These are phyloP conservation scores for Xenops minutus DNA, from an alignment of 2,797 vertebrate species.

Conservation along the genomic window DNA sequence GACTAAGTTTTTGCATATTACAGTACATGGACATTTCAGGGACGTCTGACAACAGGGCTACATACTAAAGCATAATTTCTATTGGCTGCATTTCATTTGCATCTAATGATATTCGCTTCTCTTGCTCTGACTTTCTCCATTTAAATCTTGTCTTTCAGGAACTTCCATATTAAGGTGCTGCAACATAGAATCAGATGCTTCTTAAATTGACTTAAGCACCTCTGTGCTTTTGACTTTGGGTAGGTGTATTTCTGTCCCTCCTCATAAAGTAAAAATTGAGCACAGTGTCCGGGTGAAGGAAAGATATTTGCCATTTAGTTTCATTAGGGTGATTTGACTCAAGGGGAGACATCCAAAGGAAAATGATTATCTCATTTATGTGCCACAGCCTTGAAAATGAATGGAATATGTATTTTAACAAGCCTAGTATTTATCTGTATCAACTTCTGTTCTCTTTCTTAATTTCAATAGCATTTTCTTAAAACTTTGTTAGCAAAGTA, in stretches of 20 bases:
- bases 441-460: neutral
- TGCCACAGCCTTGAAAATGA: neutral
- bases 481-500: neutral
- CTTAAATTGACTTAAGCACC: slow-evolving; percentile 44
- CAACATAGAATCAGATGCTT: neutral
- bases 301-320: slow-evolving; percentile 8
- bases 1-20: neutral
- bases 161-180: neutral
- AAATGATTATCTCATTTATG: slow-evolving; percentile 18
- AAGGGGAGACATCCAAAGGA: slow-evolving; percentile 14
- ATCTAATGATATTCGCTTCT: neutral
- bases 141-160: neutral
- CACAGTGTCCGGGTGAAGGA: slow-evolving; percentile 39
- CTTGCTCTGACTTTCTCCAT: neutral
- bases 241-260: neutral
- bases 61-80: neutral
- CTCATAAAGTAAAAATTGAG: slow-evolving; percentile 18
- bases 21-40: neutral
- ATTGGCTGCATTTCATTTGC: neutral
- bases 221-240: slow-evolving; percentile 19
- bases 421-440: neutral
- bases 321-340: slow-evolving; percentile 45
- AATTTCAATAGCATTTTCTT: neutral
- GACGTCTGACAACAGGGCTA: neutral
- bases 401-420: fast-evolving